A percentile compares a stretch with the other conserved stretches of the same genome.
phyloP scores from a whole-genome alignment of 2,888 invertebrate species.

The Azorinus chamasolen region DNA sequence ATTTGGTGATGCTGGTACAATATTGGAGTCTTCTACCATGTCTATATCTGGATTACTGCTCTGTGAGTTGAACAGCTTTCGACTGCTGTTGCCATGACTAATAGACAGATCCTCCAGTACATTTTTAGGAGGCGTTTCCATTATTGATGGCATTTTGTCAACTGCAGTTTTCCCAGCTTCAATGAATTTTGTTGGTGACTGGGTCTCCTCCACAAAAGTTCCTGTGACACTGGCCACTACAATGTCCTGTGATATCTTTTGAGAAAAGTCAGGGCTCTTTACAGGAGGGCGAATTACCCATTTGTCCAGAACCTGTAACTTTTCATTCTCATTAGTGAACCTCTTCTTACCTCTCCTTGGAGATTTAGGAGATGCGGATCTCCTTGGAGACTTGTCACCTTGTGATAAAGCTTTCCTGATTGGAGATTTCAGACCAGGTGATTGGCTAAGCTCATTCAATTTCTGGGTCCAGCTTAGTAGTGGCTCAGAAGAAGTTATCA shows the following conservation, averaged over 20 bases:
- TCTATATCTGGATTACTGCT: conserved; percentile 20
- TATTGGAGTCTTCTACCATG: conserved; percentile 65
- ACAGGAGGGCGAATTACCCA: conserved; percentile 72
- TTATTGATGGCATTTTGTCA: conserved; percentile 54
- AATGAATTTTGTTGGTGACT: conserved; percentile 73
- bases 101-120: conserved; percentile 47
- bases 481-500: conserved; percentile 41
- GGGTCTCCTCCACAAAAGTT: conserved; percentile 79
- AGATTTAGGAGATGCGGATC: conserved; percentile 56
- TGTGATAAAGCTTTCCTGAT: conserved; percentile 38
- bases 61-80: conserved; percentile 70
- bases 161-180: conserved; percentile 18
- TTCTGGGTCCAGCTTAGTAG: conserved; percentile 59
- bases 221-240: conserved; percentile 47
- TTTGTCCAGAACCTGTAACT: conserved; percentile 62
- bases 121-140: conserved; percentile 74
- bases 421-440: conserved; percentile 37
- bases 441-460: conserved; percentile 46
- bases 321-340: conserved; percentile 41
- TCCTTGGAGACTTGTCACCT: conserved; percentile 48
- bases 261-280: conserved; percentile 8
- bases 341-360: conserved; percentile 47
- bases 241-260: conserved; percentile 15
- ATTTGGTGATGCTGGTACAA: conserved; percentile 66
- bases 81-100: conserved; percentile 60